Conservation (phyloP, 2,113 vertebrate species). For the Astatoreochromis straeleni region DNA sequence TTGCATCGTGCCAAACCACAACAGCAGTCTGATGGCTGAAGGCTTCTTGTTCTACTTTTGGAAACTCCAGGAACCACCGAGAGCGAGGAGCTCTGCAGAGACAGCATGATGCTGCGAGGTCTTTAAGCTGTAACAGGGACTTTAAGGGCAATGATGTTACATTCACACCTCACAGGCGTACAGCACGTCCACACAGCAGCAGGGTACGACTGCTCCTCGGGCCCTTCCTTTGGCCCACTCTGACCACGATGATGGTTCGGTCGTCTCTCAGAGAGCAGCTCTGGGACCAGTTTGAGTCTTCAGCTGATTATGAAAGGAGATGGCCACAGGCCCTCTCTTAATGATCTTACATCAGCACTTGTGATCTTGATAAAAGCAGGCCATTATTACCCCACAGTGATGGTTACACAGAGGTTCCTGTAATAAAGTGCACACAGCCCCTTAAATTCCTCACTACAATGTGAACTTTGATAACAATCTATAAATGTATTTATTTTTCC, state of each 20-base stretch:
- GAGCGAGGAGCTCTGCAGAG: background rate
- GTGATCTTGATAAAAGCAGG: background rate
- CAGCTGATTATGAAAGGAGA: background rate
- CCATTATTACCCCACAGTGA: background rate
- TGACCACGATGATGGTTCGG: background rate
- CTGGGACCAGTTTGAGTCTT: background rate
- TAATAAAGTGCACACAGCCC: background rate
- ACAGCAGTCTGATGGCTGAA: background rate
- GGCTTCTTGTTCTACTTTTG: background rate
- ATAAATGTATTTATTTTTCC: background rate
- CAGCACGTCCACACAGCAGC: background rate
- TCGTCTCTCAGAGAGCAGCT: background rate
- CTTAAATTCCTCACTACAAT: background rate
- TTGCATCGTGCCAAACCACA: background rate
- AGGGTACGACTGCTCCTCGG: background rate
- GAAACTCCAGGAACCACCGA: background rate
- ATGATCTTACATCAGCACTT: constrained; percentile 1
- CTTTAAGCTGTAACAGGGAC: background rate
- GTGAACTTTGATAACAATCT: background rate
- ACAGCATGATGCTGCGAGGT: rapidly evolving
- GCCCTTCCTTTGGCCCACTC: background rate
- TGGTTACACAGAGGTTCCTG: background rate
- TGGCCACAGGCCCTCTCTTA: background rate
- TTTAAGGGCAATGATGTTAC: rapidly evolving
- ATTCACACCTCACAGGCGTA: background rate